Evolutionary conservation across 1,140 invertebrate genomes (phyloP), one percentile per base, ranked within the genome.

Genomic region (Papilio xuthus): DNA sequence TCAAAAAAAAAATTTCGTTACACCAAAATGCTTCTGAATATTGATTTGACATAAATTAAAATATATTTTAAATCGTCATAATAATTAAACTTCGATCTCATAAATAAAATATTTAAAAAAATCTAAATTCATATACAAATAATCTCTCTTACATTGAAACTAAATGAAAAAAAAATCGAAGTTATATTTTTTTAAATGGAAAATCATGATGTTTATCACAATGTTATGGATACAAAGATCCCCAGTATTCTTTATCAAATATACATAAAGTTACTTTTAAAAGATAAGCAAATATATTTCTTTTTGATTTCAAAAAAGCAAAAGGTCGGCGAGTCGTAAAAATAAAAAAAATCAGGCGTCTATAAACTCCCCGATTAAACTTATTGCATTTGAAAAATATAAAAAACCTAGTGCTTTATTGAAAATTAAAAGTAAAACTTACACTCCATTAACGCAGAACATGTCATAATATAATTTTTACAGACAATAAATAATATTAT

Each of bases 171-270:
- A 89, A 89, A 89, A 90, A 85, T 84, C 85, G 81, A 91, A 92
- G 87, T 88, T 85, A 85, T 88, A 37, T 73, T 86, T 88, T 87
- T 90, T 86, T 88, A 85, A 90, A 90, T 90, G 92, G 88, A 93
- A 92, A 92, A 90, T 89, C 87, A 89, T 91, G 85, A 91, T 89
- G 89, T 92, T 91, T 92, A 93, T 93, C 92, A 93, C 92, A 93
- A 93, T 90, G 88, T 92, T 92, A 93, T 89, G 89, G 90, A 92
- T 87, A 85, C 85, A 82, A 86, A 82, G 80, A 87, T 89, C 87
- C 86, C 84, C 87, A 89, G 89, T 89, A 86, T 88, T 90, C 85
- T 89, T 88, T 89, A 88, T 87, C 86, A 91, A 91, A 91, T 91
- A 92, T 92, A 93, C 88, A 92, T 90, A 93, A 87, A 90, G 89